Evolutionary conservation across 2,888 invertebrate species (phyloP), one percentile per base, ranked within the genome.

Genomic region (Epistrophe eligans): DNA sequence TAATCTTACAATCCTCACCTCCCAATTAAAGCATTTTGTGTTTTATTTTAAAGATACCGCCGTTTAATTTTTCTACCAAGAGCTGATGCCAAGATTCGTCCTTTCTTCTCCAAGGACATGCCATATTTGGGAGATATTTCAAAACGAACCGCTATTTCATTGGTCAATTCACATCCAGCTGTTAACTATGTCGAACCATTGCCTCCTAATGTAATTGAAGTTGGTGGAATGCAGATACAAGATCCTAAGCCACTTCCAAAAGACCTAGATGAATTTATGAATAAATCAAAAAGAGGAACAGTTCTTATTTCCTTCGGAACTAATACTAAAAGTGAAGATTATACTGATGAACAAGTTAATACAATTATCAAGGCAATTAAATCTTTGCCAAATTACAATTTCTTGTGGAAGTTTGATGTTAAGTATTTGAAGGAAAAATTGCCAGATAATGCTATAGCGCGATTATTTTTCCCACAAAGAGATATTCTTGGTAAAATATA

Each of bases 351-450:
- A 17, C 88, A 88, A 38, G 79, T 89, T 15, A 79, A 88, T 5
- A 89, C 89, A 0, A 66, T 87, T 58, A 2, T 87, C 0, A 38
- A 45, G 10, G 64, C 85, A 17, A 90, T 93, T 50, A 52, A 80
- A 10, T 35, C 35, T 1, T 84, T 92, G 19, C 88, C 89, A 0
- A 89, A 91, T 3, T 92, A 91, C 77, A 90, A 91, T 17, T 92
- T 93, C n/a, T 67, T 93, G 4, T 93, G 92, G 93, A 93, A 92
- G 89, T 90, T 90, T 45, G 90, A 91, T 52, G 35, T 19, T 1
- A 64, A 84, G 4, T 60, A 48, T 32, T 48, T 79, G 15, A 70
- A 82, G 57, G 9, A 84, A 0, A 90, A 91, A 11, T 88, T 55
- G 0, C 91, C 88, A 2, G 11, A 43, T 7, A 91, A 91, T 67